Conservation (phyloP, 2,113 vertebrate species). For the Ptilonorhynchus violaceus region DNA sequence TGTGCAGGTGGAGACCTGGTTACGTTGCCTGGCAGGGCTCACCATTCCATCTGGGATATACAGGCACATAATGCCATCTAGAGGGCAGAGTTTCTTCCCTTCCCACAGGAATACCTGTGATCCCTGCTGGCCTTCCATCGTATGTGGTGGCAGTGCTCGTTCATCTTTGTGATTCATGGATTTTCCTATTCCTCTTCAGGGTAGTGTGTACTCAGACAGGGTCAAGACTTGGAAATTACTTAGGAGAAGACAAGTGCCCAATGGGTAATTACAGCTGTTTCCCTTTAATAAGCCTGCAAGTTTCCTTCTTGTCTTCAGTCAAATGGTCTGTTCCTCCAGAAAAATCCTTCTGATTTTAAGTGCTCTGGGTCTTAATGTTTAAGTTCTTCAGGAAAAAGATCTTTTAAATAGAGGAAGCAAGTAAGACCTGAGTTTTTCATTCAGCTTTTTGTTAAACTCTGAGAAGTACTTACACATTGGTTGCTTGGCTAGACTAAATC, state of each 20-base stretch:
- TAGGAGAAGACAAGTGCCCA: neutral
- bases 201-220: neutral
- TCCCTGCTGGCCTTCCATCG: neutral
- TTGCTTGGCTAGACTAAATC: neutral
- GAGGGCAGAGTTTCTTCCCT: neutral
- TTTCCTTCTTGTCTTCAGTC: neutral
- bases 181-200: neutral
- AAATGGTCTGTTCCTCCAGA: neutral
- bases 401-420: neutral
- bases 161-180: neutral
- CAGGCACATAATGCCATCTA: neutral
- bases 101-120: neutral
- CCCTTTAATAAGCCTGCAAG: neutral
- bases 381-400: neutral
- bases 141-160: neutral
- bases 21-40: neutral
- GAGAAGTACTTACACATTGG: neutral
- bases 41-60: neutral
- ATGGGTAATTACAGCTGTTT: neutral
- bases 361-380: neutral
- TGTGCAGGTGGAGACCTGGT: neutral
- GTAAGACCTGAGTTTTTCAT: neutral
- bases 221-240: neutral
- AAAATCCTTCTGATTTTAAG: neutral
- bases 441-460: neutral